Percentiles rank a stretch among this genome's conserved stretches.
Conservation (phyloP, 1,140 invertebrate species). For the Zaprionus inermis region DNA sequence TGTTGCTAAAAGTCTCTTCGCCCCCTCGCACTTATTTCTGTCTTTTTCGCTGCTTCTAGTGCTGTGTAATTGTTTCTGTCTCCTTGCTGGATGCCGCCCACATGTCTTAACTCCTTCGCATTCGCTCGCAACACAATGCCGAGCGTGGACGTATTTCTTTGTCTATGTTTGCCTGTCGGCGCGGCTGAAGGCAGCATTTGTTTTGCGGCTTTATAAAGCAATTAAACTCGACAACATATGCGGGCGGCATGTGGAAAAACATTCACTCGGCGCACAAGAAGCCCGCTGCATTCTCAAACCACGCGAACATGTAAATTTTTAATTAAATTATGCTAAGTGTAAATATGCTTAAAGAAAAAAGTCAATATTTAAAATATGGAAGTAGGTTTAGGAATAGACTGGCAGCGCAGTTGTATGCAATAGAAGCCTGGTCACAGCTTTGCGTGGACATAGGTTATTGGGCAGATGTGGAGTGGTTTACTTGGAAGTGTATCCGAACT, state of each 20-base stretch:
- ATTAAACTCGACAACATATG: conserved; percentile 76
- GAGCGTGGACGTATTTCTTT: conserved; percentile 37
- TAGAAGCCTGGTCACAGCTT: background rate
- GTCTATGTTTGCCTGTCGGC: conserved; percentile 38
- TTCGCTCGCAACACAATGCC: conserved; percentile 22
- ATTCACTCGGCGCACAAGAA: conserved; percentile 18
- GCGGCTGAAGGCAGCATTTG: conserved; percentile 48
- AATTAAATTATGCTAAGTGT: conserved; percentile 41
- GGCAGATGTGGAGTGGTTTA: background rate
- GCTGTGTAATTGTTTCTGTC: conserved; percentile 36
- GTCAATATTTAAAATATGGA: background rate
- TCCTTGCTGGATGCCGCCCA: conserved; percentile 25
- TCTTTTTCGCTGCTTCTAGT: conserved; percentile 5
- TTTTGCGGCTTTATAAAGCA: conserved; percentile 78
- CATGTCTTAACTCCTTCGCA: conserved; percentile 28
- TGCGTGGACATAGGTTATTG: background rate
- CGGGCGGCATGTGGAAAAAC: conserved; percentile 45
- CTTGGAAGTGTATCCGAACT: background rate
- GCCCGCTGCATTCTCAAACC: conserved; percentile 2
- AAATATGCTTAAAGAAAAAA: background rate
- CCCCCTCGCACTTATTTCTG: conserved; percentile 25
- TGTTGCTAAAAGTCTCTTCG: conserved; percentile 14
- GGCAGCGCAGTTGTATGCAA: background rate
- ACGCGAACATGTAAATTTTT: conserved; percentile 19
- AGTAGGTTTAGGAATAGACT: background rate